Evolutionary conservation across 1,140 invertebrate species (phyloP).

Genomic region (Octopus bimaculoides): DNA sequence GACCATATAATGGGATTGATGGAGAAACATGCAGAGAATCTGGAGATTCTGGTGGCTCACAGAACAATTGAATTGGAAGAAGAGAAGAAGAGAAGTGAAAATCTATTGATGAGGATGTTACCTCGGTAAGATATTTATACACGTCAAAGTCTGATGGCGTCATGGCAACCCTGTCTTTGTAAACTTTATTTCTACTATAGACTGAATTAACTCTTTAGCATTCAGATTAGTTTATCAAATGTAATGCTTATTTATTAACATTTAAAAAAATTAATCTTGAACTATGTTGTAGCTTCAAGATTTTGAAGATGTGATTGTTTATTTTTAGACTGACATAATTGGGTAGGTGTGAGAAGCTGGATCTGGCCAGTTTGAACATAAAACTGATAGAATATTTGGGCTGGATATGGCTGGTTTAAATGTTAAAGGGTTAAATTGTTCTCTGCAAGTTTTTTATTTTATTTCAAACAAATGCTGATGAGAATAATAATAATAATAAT

Average conservation of each 20-base stretch:
- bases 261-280: neutral
- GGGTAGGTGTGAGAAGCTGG: no score
- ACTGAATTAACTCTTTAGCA: neutral
- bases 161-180: neutral
- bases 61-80: constrained; percentile 85
- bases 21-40: constrained; percentile 91
- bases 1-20: constrained; percentile 95
- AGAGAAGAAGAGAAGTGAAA: constrained; percentile 92
- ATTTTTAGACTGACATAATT: no score
- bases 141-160: no score
- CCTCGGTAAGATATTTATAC: constrained; percentile 67
- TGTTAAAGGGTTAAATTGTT: no score
- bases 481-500: neutral
- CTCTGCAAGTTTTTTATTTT: neutral
- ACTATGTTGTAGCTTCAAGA: neutral
- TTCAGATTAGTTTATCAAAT: neutral
- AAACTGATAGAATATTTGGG: no score
- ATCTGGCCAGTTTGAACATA: no score
- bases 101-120: constrained; percentile 85
- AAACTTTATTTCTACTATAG: neutral
- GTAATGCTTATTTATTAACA: neutral
- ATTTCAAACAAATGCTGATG: neutral
- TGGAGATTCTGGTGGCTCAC: constrained; percentile 85
- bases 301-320: no score
- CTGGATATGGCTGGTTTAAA: no score